These are phyloP conservation scores for Bombus breviceps DNA, from an alignment of 1,140 invertebrate genomes.

Conservation along the genomic window DNA sequence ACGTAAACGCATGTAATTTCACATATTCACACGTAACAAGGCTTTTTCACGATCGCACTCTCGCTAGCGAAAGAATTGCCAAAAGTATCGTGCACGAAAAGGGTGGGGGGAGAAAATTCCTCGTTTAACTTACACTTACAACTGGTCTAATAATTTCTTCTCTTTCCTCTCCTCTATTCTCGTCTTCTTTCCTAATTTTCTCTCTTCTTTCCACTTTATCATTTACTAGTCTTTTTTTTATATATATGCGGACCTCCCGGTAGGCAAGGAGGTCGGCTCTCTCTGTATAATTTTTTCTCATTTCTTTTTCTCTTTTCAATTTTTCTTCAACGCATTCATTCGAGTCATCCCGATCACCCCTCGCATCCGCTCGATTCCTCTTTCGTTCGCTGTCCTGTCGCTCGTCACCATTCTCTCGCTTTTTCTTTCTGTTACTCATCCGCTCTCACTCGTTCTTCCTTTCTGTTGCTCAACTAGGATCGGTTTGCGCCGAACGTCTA, in stretches of 20 bases:
- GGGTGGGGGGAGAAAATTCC: conserved; percentile 63
- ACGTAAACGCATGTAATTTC: conserved; percentile 34
- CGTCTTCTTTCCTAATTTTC: conserved; percentile 67
- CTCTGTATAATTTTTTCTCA: conserved; percentile 82
- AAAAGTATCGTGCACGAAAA: conserved; percentile 76
- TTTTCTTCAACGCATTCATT: conserved; percentile 63
- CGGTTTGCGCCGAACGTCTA: conserved; percentile 83
- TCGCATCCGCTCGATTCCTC: conserved; percentile 32
- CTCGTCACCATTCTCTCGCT: conserved; percentile 47
- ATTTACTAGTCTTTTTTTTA: conserved; percentile 79
- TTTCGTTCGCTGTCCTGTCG: conserved; percentile 43
- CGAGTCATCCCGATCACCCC: conserved; percentile 67
- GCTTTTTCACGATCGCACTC: conserved; percentile 64
- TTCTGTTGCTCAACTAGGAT: conserved; percentile 77
- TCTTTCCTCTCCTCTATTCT: conserved; percentile 45
- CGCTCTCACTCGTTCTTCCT: conserved; percentile 35
- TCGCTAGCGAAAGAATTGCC: conserved; percentile 80
- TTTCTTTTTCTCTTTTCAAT: conserved; percentile 71
- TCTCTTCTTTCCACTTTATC: conserved; percentile 73
- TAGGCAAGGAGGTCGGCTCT: conserved; percentile 82
- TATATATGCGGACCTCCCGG: conserved; percentile 82
- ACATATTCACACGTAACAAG: conserved; percentile 35
- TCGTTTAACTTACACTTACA: conserved; percentile 78
- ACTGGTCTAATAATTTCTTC: conserved; percentile 81
- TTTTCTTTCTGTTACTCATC: conserved; percentile 66